Base-by-base conservation (phyloP, 2,797 vertebrate genomes). In the Cyprinodon diabolis region DNA sequence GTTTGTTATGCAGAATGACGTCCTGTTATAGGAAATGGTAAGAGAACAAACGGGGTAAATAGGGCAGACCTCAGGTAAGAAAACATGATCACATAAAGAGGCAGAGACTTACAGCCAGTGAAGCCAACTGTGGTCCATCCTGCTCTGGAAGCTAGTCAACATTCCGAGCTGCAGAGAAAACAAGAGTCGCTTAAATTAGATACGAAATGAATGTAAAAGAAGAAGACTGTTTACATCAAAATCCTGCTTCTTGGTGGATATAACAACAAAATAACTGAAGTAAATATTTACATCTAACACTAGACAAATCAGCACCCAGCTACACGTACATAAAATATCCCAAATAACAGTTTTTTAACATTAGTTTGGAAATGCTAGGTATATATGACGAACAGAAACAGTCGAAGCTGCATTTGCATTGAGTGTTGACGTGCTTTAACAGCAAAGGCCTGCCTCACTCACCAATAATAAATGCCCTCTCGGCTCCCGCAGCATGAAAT, bases 371-470 rank as follows among this genome's bases (percentile, higher is more conserved):
- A 25, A 0, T 5, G 40, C 40, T 7, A 1, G 11, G 1, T 45
- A 4, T 0, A 54, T n/a, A 19, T 21, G 45, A 10, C 51, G 66
- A 15, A 72, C 56, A 23, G 21, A 6, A 73, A 43, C 10, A 72
- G 19, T 13, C 30, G 72, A 58, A 58, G 65, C 8, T 40, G 71
- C 9, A 68, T 77, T 13, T 63, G 81, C 75, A 79, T 75, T 90
- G 84, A 92, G 86, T 84, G 86, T 83, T 89, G 85, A 75, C 85
- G 82, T 71, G 76, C 43, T 80, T 72, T 86, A 77, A 90, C 89
- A 91, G 78, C 77, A 60, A 60, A 83, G 92, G 91, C 91, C 91
- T 85, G 71, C 69, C 79, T 82, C 71, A 52, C 71, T 63, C 52
- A 14, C 73, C 58, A 56, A 72, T 71, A 69, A 84, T 71, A 81